These are phyloP conservation scores for Bellardia bayeri DNA, from an alignment of 2,888 invertebrate genomes.

Conservation along the genomic window DNA sequence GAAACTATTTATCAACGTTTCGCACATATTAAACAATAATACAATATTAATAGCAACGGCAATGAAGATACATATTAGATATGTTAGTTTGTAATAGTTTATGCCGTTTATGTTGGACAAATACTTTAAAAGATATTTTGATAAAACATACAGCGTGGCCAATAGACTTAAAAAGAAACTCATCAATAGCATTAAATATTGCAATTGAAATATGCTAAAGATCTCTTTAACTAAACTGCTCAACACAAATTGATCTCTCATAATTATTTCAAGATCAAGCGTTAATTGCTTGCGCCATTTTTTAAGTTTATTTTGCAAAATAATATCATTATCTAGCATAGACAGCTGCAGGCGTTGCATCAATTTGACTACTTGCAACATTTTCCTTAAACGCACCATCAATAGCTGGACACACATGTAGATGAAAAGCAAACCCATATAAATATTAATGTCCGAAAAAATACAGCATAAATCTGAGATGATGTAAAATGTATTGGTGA, in stretches of 20 bases:
- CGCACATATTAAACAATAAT: conserved; percentile 73
- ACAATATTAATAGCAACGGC: conserved; percentile 40
- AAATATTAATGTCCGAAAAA: background rate
- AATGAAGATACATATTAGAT: too few species aligned
- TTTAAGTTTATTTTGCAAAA: conserved; percentile 19
- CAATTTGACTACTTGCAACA: too few species aligned
- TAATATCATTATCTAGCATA: too few species aligned
- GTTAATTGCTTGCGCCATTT: background rate
- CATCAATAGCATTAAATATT: conserved; percentile 70
- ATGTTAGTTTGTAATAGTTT: too few species aligned
- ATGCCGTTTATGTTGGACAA: too few species aligned
- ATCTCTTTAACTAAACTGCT: conserved; percentile 56
- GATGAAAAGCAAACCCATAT: background rate
- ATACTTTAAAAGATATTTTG: too few species aligned
- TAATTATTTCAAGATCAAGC: background rate
- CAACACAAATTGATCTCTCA: conserved; percentile 34
- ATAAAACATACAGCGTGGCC: too few species aligned
- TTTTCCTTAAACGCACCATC: too few species aligned
- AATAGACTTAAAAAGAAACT: too few species aligned
- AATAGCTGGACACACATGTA: too few species aligned
- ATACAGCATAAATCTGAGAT: background rate
- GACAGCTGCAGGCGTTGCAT: too few species aligned
- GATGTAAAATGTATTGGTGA: background rate
- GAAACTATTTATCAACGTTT: conserved; percentile 25
- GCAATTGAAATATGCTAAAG: conserved; percentile 67